Evolutionary conservation across 1,140 invertebrate species (phyloP), one percentile per base, ranked within the genome.

Genomic region (Ceratina australensis): DNA sequence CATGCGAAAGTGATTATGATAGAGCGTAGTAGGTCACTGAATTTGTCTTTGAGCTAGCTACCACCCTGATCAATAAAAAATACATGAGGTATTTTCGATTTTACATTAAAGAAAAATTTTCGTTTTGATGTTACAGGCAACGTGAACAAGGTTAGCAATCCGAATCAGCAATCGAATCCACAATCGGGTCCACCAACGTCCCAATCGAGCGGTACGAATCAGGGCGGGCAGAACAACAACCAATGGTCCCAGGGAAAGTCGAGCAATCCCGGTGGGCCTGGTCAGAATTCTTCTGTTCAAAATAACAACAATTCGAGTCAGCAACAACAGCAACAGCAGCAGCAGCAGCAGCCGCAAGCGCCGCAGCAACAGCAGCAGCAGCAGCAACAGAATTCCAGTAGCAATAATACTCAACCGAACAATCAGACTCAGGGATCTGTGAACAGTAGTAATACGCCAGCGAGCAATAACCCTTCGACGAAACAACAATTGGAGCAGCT

Each of bases 401-500:
- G 82, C 50, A 90, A 87, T 77, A 89, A 87, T 75, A 90, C 87
- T 87, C 86, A 84, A 59, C 79, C 76, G 1, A 84, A 82, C 20
- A 92, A 91, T 86, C 75, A 88, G 50, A 75, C 84, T 28, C 88
- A 88, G 76, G 88, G 87, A 64, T 57, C 86, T 50, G 88, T 89
- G 4, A 88, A 85, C 57, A 87, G 82, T 72, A 82, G 93, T 59
- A 93, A 91, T 54, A 93, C 92, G 79, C 88, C 93, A 22, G 92
- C 94, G 69, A 94, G 94, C 79, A 91, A 86, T 73, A 92, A 91
- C 87, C 88, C 92, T 7, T 95, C 95, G 72, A 96, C 96, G 50
- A 97, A 96, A 89, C 95, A 96, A 86, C 96, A 97, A 91, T 94
- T 97, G 71, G 96, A 97, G 92, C 96, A 97, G 90, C 93, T 98